Base-by-base conservation (phyloP, 1,140 invertebrate species). In the Trichonephila clavipes region DNA sequence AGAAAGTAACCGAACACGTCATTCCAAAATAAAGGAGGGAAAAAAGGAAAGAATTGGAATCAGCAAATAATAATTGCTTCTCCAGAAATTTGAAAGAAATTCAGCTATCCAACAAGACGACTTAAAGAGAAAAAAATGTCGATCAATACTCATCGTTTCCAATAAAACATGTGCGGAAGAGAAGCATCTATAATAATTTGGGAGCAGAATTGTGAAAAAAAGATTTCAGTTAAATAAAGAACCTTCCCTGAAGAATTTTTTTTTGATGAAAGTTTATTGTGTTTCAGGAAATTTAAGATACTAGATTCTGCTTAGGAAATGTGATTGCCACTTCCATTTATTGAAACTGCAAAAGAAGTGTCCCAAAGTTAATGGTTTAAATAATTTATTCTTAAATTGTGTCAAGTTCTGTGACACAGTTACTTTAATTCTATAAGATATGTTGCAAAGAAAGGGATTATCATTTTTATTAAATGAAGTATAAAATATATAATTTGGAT, bases 41-140 rank as follows among this genome's bases (percentile, higher is more conserved):
- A 18, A 77, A 77, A 12, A 6, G 28, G 28, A 18, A 77, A 40
- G 72, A 77, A 77, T 77, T 77, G 72, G 72, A 77, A 19, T 77
- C 72, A 77, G 28, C 72, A 77, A 77, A 77, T 77, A 77, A 77
- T 77, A 77, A 77, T 77, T 77, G 72, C 72, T 77, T 77, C 72
- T 77, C 34, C 72, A 77, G 72, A 34, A 77, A 34, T 77, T 77
- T 77, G 72, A 77, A 77, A 77, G 72, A 77, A 77, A 34, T 77
- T 40, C 69, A 34, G 72, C 72, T 77, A 77, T 77, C 69, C 34
- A 77, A 77, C 24, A 77, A 40, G 28, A 77, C 16, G 72, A 77
- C 34, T 34, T 77, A 77, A 77, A 77, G 28, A 19, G 28, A 77
- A 40, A 77, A n/a, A 77, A 40, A 77, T 34, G 34, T 77, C 72